A percentile compares a stretch with the other conserved stretches of the same genome.
Conservation (phyloP, 2,888 invertebrate species). For the Schrankia costaestrigalis region DNA sequence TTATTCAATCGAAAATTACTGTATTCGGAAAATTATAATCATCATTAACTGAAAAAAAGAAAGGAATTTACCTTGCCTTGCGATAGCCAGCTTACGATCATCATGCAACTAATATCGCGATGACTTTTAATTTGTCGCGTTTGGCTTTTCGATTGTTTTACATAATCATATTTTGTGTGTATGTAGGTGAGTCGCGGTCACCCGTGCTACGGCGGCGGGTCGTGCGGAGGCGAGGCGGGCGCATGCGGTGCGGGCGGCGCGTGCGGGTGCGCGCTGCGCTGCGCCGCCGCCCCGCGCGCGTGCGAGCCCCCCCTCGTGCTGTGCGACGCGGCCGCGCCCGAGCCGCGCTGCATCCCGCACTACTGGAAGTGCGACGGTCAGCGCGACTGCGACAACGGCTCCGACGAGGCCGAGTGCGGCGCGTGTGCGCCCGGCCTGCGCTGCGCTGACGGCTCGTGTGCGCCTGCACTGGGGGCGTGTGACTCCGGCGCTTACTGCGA, state of each 20-base stretch:
- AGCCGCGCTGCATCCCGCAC: conserved; percentile 54
- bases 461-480: conserved; percentile 84
- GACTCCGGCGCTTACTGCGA: conserved; percentile 74
- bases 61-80: too few relatives aligned
- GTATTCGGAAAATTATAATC: too few relatives aligned
- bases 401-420: conserved; percentile 84
- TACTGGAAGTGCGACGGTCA: conserved; percentile 86
- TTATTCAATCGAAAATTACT: too few relatives aligned
- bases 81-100: too few relatives aligned
- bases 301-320: conserved; percentile 88
- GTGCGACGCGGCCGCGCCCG: conserved; percentile 56
- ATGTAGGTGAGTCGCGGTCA: conserved; percentile 75
- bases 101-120: too few relatives aligned
- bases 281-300: conserved; percentile 57
- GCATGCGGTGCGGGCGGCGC: conserved; percentile 84
- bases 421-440: conserved; percentile 86
- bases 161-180: not conserved
- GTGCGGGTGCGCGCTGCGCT: conserved; percentile 87
- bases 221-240: conserved; percentile 47
- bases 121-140: too few relatives aligned
- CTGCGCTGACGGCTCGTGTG: conserved; percentile 81
- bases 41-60: too few relatives aligned
- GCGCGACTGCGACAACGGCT: conserved; percentile 90
- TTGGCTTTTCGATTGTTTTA: too few relatives aligned
- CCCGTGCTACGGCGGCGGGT: conserved; percentile 57